phyloP scores from a whole-genome alignment of 1,140 invertebrate species.

The Geopemphigus sp. region DNA sequence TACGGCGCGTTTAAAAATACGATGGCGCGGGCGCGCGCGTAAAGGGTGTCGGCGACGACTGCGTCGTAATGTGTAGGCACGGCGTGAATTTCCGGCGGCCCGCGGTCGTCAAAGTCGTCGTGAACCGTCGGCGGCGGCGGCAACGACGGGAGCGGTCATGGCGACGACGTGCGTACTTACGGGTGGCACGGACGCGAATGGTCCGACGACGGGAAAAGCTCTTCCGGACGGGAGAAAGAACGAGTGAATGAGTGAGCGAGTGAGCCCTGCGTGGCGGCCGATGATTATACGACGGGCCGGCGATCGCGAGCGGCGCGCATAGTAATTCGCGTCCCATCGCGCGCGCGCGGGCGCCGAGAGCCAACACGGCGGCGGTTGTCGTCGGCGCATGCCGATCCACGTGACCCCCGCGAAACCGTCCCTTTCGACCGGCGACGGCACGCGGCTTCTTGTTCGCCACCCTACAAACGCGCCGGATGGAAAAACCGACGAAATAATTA shows the following conservation, averaged over 20 bases:
- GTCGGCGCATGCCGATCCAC: conserved; percentile 24
- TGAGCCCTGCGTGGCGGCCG: conserved; percentile 7
- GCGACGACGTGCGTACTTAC: conserved; percentile 1
- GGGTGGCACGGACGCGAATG: conserved; percentile 34
- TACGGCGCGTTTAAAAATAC: too few relatives aligned
- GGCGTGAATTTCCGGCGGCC: background rate
- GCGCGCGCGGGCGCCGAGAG: background rate
- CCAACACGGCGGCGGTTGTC: background rate
- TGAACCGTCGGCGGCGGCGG: background rate
- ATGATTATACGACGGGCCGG: background rate
- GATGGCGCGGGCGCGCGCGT: too few relatives aligned
- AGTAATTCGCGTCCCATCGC: conserved; percentile 2
- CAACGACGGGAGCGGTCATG: too few relatives aligned
- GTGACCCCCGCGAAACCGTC: conserved; percentile 1
- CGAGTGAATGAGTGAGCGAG: too few relatives aligned
- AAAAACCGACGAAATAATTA: conserved; percentile 45
- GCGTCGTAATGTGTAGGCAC: background rate
- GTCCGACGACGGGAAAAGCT: conserved; percentile 15
- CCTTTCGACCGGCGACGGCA: conserved; percentile 1
- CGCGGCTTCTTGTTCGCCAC: conserved; percentile 3
- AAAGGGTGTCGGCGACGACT: too few relatives aligned
- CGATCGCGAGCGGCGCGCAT: background rate
- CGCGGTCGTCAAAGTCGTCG: background rate
- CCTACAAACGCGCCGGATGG: background rate
- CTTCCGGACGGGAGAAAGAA: too few relatives aligned